A percentile compares a stretch with the other conserved stretches of the same genome.
Evolutionary conservation across 2,113 vertebrate species (phyloP).

Genomic region (Seriola quinqueradiata): DNA sequence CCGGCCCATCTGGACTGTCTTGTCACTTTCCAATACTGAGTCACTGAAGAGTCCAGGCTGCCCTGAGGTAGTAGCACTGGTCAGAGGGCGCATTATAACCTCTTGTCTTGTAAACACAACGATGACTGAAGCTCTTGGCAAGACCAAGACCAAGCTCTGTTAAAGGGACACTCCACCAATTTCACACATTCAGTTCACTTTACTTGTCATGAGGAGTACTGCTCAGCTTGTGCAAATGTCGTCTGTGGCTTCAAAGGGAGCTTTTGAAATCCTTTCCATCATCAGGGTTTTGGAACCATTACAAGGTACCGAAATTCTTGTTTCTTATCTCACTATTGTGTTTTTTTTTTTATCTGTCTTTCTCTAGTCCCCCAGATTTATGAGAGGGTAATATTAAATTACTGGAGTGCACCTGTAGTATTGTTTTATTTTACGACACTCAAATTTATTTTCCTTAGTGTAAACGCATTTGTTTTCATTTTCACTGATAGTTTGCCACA

Average conservation of each 20-base stretch:
- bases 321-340: not conserved
- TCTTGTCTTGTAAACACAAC: too few species aligned
- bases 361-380: not conserved
- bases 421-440: not conserved
- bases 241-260: too few species aligned
- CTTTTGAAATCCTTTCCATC: not conserved
- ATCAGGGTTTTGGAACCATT: not conserved
- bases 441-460: not conserved
- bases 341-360: not conserved
- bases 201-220: not conserved
- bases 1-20: too few species aligned
- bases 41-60: too few species aligned
- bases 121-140: too few species aligned
- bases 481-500: not conserved
- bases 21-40: too few species aligned
- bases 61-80: too few species aligned
- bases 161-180: not conserved
- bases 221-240: not conserved
- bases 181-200: not conserved
- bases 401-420: not conserved
- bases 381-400: not conserved
- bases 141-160: too few species aligned
- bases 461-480: conserved; percentile 7
- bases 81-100: too few species aligned
- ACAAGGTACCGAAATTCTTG: not conserved